phyloP scores from a whole-genome alignment of 2,888 invertebrate genomes.

The Thysanoteuthis rhombus region DNA sequence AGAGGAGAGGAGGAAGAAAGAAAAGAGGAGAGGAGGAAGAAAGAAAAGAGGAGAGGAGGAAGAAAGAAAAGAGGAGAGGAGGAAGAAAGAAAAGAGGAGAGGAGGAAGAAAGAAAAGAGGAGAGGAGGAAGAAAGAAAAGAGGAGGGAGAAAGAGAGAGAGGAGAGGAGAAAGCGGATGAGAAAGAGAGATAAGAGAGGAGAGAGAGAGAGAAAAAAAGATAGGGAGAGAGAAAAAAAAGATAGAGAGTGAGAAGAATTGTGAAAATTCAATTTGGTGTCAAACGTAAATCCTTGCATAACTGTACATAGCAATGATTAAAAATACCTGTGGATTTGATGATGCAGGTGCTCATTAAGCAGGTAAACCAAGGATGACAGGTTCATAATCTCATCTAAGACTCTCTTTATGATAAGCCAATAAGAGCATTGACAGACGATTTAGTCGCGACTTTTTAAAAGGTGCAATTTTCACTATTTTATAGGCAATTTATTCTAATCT shows the following conservation, averaged over 20 bases:
- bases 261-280: neutral
- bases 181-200: no score
- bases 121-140: no score
- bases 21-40: no score
- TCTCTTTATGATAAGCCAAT: conserved; percentile 12
- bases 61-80: no score
- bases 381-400: neutral
- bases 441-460: neutral
- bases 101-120: no score
- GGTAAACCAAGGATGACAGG: neutral
- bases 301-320: neutral
- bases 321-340: conserved; percentile 12
- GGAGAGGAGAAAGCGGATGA: no score
- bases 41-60: no score
- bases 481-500: neutral
- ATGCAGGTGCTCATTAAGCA: neutral
- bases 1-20: no score
- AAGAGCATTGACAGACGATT: conserved; percentile 12
- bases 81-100: no score
- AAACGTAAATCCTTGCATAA: neutral
- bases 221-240: neutral
- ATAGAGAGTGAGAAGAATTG: neutral
- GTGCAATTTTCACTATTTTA: neutral
- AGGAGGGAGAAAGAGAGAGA: no score
- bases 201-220: no score